phyloP scores from a whole-genome alignment of 2,113 vertebrate species.

The Podiceps cristatus region DNA sequence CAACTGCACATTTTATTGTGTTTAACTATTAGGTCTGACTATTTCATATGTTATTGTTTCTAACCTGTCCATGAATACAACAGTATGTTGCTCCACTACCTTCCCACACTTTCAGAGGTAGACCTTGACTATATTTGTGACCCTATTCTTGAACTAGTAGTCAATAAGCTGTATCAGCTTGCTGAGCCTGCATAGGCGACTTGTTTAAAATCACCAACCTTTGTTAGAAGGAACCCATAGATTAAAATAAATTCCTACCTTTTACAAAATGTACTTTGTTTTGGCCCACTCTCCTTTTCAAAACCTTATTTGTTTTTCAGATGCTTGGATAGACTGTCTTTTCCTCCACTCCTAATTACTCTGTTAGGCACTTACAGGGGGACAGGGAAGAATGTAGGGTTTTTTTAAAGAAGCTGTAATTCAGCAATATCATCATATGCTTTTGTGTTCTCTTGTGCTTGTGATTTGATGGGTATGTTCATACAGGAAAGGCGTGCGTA shows the following conservation, averaged over 20 bases:
- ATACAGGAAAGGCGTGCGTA: neutral
- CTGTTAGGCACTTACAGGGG: accelerated
- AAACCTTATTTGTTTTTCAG: accelerated
- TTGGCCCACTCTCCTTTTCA: neutral
- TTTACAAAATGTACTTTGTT: neutral
- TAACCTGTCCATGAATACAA: neutral
- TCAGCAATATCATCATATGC: neutral
- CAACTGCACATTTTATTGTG: neutral
- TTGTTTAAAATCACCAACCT: neutral
- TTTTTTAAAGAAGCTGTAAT: neutral
- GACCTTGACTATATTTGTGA: neutral
- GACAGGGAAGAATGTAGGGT: neutral
- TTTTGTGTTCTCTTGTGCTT: neutral
- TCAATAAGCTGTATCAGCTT: neutral
- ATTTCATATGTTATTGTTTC: neutral
- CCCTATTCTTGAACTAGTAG: neutral
- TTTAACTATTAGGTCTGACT: neutral
- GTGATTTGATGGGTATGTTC: neutral
- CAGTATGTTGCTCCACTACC: neutral
- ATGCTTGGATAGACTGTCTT: neutral
- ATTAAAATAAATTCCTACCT: neutral
- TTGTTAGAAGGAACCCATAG: neutral
- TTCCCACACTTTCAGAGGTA: neutral
- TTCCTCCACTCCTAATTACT: neutral
- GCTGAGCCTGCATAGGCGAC: neutral